These are phyloP conservation scores for Diadophis punctatus DNA, from an alignment of 2,113 vertebrate genomes.

Conservation along the genomic window DNA sequence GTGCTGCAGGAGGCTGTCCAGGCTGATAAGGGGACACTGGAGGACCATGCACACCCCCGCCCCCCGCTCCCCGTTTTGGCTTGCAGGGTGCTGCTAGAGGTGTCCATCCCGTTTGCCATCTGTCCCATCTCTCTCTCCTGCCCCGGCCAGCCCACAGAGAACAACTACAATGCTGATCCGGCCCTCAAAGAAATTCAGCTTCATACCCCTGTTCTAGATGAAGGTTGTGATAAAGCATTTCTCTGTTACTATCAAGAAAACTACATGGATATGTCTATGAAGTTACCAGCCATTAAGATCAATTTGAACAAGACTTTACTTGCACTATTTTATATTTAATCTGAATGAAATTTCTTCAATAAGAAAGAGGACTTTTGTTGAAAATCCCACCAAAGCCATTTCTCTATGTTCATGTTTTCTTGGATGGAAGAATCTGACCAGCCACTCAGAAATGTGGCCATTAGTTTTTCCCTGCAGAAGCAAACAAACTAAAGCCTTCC, in stretches of 20 bases:
- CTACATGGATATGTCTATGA: background rate
- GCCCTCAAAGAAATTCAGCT: too few relatives aligned
- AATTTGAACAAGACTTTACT: background rate
- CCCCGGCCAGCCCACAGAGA: too few relatives aligned
- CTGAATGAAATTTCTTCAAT: background rate
- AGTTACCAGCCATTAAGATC: background rate
- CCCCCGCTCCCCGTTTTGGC: too few relatives aligned
- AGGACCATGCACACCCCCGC: too few relatives aligned
- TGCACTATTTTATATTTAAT: background rate
- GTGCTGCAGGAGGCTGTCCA: too few relatives aligned
- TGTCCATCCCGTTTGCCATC: too few relatives aligned
- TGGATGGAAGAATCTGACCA: background rate
- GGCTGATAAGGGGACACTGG: too few relatives aligned
- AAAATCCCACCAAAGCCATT: background rate
- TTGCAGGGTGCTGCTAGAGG: too few relatives aligned
- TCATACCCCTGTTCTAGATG: background rate
- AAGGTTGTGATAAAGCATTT: background rate
- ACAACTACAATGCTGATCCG: too few relatives aligned
- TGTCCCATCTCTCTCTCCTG: too few relatives aligned
- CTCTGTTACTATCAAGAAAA: background rate
- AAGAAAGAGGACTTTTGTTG: background rate
- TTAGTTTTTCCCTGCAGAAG: constrained; percentile 35
- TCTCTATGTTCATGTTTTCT: background rate
- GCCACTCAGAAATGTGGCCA: constrained; percentile 5
- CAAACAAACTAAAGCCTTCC: background rate